phyloP scores from a whole-genome alignment of 1,140 invertebrate genomes.

The Bombus impatiens region DNA sequence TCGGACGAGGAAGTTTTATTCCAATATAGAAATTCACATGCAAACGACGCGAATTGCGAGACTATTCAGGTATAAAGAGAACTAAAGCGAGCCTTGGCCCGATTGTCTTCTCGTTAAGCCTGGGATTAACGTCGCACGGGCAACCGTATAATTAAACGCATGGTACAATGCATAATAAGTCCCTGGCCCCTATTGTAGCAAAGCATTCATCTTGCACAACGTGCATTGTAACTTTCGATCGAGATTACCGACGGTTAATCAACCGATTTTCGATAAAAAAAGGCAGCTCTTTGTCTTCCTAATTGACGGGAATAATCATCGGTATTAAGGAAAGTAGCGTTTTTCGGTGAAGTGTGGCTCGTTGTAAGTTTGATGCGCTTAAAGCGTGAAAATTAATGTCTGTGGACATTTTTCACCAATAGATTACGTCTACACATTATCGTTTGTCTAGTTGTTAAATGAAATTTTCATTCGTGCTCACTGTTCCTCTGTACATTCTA shows the following conservation, averaged over 20 bases:
- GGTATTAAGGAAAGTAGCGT: not conserved
- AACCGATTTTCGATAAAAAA: slow-evolving; percentile 14
- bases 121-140: slow-evolving; percentile 23
- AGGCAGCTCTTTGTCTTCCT: not conserved
- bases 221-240: slow-evolving; percentile 27
- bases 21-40: slow-evolving; percentile 49
- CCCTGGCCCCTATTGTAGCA: slow-evolving; percentile 7
- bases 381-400: no score
- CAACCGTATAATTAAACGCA: slow-evolving; percentile 46
- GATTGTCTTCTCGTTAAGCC: slow-evolving; percentile 44
- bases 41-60: slow-evolving; percentile 29
- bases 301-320: not conserved
- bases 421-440: no score
- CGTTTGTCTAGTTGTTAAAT: no score
- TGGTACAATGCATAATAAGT: slow-evolving; percentile 44
- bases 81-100: slow-evolving; percentile 15
- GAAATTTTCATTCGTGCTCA: no score
- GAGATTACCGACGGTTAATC: not conserved
- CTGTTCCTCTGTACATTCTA: no score
- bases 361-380: no score
- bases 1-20: slow-evolving; percentile 29
- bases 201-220: slow-evolving; percentile 19
- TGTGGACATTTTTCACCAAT: no score
- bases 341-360: not conserved
- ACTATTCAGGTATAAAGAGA: slow-evolving; percentile 29